Conservation (phyloP, 2,113 vertebrate species). For the Odocoileus virginianus region DNA sequence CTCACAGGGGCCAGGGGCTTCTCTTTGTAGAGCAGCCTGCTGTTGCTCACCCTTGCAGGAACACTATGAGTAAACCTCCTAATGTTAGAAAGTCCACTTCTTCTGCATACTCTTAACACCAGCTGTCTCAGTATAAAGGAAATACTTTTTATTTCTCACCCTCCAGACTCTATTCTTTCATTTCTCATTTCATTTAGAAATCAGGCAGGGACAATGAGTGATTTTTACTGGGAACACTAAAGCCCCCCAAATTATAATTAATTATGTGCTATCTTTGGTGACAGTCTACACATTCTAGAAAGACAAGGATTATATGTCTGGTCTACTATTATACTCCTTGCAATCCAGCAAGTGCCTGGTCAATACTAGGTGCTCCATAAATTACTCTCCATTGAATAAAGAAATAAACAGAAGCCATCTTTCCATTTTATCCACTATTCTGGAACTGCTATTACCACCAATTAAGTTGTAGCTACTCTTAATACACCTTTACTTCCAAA, state of each 20-base stretch:
- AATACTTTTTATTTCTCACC: not conserved
- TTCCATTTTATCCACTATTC: not conserved
- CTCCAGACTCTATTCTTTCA: not conserved
- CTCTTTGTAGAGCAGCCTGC: not conserved
- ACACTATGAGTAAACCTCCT: not conserved
- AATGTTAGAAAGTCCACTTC: not conserved
- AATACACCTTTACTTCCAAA: not conserved
- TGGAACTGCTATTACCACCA: not conserved
- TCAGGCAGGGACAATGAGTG: not conserved
- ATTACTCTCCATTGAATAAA: not conserved
- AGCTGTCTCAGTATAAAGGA: not conserved
- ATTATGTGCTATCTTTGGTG: not conserved
- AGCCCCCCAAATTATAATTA: not conserved
- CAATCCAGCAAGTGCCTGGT: not conserved
- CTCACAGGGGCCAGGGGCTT: not conserved
- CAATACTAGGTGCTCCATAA: not conserved
- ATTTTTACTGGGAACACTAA: not conserved
- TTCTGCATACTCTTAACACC: not conserved
- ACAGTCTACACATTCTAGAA: not conserved
- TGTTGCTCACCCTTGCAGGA: not conserved
- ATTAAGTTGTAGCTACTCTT: not conserved
- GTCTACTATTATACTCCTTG: not conserved
- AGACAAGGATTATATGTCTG: not conserved
- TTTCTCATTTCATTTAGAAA: not conserved
- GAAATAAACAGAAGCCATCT: not conserved